Conservation (phyloP, 2,888 invertebrate species). For the Mesorhabditis spiculigera region DNA sequence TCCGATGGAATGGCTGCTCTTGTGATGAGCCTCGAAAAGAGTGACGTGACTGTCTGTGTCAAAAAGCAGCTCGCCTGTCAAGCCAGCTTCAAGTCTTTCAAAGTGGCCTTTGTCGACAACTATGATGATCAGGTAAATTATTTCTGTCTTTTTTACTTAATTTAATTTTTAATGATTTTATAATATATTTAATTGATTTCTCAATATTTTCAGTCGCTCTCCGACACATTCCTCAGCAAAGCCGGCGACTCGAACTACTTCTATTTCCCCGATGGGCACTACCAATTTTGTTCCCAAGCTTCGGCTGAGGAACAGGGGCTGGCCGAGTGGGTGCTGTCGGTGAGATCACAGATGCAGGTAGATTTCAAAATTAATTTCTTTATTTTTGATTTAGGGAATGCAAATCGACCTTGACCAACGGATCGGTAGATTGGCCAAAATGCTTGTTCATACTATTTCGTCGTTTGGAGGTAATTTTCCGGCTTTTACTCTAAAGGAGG, state of each 20-base stretch:
- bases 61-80: slow-evolving; percentile 74
- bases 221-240: slow-evolving; percentile 32
- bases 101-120: slow-evolving; percentile 91
- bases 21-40: slow-evolving; percentile 89
- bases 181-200: not conserved
- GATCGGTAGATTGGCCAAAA: slow-evolving; percentile 71
- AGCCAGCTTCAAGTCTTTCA: slow-evolving; percentile 74
- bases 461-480: slow-evolving; percentile 68
- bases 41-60: slow-evolving; percentile 88
- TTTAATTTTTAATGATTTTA: slow-evolving; percentile 1
- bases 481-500: slow-evolving; percentile 6
- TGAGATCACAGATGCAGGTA: slow-evolving; percentile 87
- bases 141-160: slow-evolving; percentile 2
- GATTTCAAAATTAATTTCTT: not conserved
- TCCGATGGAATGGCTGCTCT: slow-evolving; percentile 68
- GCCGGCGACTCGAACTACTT: slow-evolving; percentile 66
- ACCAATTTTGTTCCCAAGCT: slow-evolving; percentile 80
- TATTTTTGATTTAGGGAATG: slow-evolving; percentile 64
- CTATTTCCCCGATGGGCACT: slow-evolving; percentile 97
- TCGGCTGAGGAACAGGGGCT: slow-evolving; percentile 21
- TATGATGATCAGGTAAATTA: slow-evolving; percentile 60
- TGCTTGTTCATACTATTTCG: slow-evolving; percentile 88
- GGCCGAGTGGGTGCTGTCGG: slow-evolving; percentile 95
- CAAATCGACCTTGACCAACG: slow-evolving; percentile 51
- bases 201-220: slow-evolving; percentile 27